phyloP scores from a whole-genome alignment of 2,113 vertebrate genomes.

The Anoura caudifer region DNA sequence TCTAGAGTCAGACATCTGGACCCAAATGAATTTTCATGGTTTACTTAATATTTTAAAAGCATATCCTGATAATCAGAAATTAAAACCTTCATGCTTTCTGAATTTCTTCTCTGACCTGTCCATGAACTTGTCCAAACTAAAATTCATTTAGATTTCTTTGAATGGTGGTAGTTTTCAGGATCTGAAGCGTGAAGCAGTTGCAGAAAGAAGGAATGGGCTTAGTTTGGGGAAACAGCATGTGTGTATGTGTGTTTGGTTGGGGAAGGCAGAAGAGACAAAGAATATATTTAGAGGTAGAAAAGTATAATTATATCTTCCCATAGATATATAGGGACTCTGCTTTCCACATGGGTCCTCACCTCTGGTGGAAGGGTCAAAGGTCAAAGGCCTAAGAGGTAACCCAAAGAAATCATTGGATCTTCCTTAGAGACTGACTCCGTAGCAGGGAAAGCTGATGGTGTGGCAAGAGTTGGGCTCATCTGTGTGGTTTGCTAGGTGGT shows the following conservation, averaged over 20 bases:
- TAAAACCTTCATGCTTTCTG: neutral
- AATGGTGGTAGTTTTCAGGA: neutral
- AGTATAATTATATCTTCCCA: neutral
- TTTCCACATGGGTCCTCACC: neutral
- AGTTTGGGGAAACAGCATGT: neutral
- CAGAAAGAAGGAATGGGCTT: neutral
- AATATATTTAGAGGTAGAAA: neutral
- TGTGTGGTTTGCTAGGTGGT: neutral
- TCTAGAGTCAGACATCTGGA: neutral
- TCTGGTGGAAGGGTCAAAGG: neutral
- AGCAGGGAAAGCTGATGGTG: neutral
- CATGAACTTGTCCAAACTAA: neutral
- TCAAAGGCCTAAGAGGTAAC: neutral
- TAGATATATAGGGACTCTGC: neutral
- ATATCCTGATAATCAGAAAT: constrained; percentile 9
- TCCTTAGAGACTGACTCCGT: neutral
- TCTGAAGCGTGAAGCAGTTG: neutral
- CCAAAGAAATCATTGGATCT: neutral
- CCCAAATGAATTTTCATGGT: constrained; percentile 16
- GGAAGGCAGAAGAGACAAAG: neutral
- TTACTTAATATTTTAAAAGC: constrained; percentile 48
- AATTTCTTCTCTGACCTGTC: constrained; percentile 30
- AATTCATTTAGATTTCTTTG: neutral
- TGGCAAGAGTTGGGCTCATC: neutral
- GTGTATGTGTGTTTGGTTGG: neutral